Percentiles rank a stretch among this genome's conserved stretches.
phyloP scores from a whole-genome alignment of 2,797 vertebrate species.

The Acrossocheilus fasciatus region DNA sequence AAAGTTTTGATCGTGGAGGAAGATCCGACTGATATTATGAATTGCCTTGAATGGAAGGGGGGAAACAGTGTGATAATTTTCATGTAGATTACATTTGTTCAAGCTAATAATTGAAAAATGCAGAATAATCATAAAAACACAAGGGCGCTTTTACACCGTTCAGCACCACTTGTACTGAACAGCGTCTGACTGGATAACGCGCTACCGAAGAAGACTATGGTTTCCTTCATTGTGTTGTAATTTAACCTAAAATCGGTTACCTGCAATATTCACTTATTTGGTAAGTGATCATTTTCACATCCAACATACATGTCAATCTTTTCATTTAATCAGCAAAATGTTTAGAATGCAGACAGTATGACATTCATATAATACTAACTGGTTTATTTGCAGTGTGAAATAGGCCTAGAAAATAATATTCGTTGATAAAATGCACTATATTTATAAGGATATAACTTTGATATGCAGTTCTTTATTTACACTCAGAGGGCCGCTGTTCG shows the following conservation, averaged over 20 bases:
- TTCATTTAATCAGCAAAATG: not conserved
- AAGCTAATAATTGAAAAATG: not conserved
- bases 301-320: not conserved
- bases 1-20: not conserved
- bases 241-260: not conserved
- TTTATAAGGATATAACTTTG: constrained; percentile 27
- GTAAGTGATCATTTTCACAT: not conserved
- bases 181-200: not conserved
- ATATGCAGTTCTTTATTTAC: constrained; percentile 62
- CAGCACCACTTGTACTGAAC: constrained; percentile 10
- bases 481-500: constrained; percentile 76
- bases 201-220: not conserved
- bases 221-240: not conserved
- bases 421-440: not conserved
- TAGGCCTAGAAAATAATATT: not conserved
- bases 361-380: not conserved
- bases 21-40: not conserved
- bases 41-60: not conserved
- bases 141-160: not conserved
- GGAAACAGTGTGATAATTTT: no score
- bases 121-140: not conserved
- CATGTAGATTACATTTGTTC: not conserved
- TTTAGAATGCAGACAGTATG: not conserved
- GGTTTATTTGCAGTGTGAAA: not conserved
- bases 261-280: not conserved